phyloP scores from a whole-genome alignment of 35 echinoderm and acorn worm species.

The Apostichopus japonicus region DNA sequence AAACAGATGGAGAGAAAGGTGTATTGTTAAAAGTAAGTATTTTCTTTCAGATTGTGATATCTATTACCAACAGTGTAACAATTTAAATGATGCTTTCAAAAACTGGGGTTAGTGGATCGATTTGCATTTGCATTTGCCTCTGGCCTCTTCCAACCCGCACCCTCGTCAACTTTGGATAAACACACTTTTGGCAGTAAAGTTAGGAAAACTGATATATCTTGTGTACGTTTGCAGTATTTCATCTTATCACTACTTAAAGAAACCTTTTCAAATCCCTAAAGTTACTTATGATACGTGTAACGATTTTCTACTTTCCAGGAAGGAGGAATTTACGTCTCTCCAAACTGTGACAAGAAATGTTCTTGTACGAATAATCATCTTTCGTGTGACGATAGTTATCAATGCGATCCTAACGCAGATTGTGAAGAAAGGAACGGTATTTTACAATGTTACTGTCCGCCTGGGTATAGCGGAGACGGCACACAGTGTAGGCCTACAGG shows the following conservation, averaged over 20 bases:
- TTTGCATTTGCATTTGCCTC: too few relatives aligned
- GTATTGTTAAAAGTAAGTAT: too few relatives aligned
- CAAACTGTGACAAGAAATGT: background rate
- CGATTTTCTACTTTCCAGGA: background rate
- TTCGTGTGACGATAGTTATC: background rate
- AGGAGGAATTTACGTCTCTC: background rate
- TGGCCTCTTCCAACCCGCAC: too few relatives aligned
- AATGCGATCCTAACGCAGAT: background rate
- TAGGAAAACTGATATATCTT: too few relatives aligned
- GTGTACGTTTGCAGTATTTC: too few relatives aligned
- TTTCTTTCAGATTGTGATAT: too few relatives aligned
- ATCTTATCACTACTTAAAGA: background rate
- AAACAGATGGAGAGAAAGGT: background rate
- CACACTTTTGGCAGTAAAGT: background rate
- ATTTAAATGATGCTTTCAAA: too few relatives aligned
- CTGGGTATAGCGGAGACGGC: background rate
- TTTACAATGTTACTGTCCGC: background rate
- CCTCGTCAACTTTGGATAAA: too few relatives aligned
- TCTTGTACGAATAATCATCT: background rate
- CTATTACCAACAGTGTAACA: too few relatives aligned
- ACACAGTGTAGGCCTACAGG: background rate
- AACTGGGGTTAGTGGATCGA: too few relatives aligned
- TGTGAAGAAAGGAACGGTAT: conserved; percentile 4
- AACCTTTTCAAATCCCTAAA: too few relatives aligned
- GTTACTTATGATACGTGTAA: background rate